phyloP scores from a whole-genome alignment of 2,113 vertebrate species.

The Leiothrix lutea region DNA sequence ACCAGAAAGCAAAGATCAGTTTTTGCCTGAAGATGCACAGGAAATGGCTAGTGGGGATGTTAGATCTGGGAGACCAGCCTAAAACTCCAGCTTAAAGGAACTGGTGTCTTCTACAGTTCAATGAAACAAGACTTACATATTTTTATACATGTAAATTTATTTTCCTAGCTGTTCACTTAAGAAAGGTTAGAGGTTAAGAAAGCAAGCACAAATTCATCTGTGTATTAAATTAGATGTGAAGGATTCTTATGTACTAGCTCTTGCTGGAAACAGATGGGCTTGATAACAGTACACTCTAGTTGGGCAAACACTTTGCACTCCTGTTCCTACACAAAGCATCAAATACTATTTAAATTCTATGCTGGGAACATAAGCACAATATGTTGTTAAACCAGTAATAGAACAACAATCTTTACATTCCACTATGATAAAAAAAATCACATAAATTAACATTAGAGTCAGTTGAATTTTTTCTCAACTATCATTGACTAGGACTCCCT shows the following conservation, averaged over 20 bases:
- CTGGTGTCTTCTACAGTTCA: not conserved
- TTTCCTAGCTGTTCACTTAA: not conserved
- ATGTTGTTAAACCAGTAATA: not conserved
- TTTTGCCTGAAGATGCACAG: not conserved
- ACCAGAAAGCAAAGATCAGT: not conserved
- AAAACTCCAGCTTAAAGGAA: not conserved
- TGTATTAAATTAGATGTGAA: not conserved
- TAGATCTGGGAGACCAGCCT: not conserved
- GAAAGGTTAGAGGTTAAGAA: not conserved
- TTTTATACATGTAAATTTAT: not conserved
- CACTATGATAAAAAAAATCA: not conserved
- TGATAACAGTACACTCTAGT: not conserved
- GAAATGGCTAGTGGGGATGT: not conserved
- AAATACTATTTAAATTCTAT: not conserved
- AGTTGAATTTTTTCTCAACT: not conserved
- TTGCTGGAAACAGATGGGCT: slow-evolving; percentile 1
- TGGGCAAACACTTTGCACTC: not conserved
- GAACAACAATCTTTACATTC: not conserved
- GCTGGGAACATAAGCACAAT: not conserved
- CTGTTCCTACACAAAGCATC: not conserved
- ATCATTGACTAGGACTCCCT: not conserved
- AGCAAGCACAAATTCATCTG: not conserved
- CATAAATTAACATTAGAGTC: not conserved
- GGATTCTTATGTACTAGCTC: not conserved
- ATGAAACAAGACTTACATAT: fast-evolving